These are phyloP conservation scores for Craseonycteris thonglongyai DNA, from an alignment of 2,113 vertebrate genomes.

Conservation along the genomic window DNA sequence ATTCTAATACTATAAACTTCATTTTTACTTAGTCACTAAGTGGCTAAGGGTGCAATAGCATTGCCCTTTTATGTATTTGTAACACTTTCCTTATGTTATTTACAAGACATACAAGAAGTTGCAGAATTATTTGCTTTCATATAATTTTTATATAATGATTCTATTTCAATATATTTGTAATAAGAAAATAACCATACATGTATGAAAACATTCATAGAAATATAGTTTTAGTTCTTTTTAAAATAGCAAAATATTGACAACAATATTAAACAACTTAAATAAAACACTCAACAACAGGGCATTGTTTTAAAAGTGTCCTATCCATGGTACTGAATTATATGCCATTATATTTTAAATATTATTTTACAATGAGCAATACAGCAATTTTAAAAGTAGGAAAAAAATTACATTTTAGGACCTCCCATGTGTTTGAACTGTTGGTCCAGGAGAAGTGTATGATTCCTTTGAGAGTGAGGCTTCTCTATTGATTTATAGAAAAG, in stretches of 20 bases:
- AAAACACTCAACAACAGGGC: background rate
- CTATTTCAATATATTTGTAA: background rate
- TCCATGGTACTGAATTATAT: background rate
- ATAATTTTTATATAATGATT: background rate
- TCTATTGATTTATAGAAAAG: background rate
- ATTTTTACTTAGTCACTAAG: background rate
- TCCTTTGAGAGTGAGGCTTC: background rate
- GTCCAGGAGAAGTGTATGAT: background rate
- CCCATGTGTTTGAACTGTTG: background rate
- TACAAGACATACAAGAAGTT: background rate
- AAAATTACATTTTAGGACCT: background rate
- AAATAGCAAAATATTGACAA: constrained; percentile 30
- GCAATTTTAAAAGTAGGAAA: background rate
- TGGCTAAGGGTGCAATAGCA: background rate
- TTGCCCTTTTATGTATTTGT: background rate
- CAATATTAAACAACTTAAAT: background rate
- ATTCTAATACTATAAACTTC: background rate
- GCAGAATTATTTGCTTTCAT: background rate
- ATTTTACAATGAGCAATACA: background rate
- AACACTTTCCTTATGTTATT: background rate
- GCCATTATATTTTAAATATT: background rate
- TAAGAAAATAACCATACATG: background rate
- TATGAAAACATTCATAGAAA: background rate
- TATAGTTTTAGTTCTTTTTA: background rate
- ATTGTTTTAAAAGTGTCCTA: background rate